Conservation (phyloP, 2,888 invertebrate genomes). For the Abrostola tripartita region DNA sequence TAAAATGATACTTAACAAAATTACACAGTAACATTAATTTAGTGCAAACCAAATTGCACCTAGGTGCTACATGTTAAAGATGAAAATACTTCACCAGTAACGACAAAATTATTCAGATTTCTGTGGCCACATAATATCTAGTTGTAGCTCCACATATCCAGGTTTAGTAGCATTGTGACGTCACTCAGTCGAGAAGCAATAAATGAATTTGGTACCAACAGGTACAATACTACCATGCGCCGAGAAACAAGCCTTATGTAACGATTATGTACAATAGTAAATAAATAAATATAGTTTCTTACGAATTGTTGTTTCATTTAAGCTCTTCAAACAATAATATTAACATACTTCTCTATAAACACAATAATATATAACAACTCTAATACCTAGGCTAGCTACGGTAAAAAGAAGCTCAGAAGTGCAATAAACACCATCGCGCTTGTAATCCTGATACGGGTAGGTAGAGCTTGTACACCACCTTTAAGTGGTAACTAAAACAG, state of each 20-base stretch:
- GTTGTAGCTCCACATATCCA: no score
- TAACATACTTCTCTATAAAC: not conserved
- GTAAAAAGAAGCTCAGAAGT: no score
- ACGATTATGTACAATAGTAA: slow-evolving; percentile 36
- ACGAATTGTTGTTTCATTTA: slow-evolving; percentile 22
- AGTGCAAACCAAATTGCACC: not conserved
- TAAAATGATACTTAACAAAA: no score
- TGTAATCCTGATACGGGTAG: no score
- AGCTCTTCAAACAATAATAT: not conserved
- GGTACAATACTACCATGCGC: not conserved
- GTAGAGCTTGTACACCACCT: no score
- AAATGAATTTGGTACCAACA: not conserved
- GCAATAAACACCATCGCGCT: no score
- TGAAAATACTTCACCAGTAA: not conserved
- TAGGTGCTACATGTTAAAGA: not conserved
- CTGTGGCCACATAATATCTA: not conserved
- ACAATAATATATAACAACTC: no score
- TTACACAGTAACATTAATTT: no score
- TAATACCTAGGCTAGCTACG: no score
- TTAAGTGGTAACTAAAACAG: no score
- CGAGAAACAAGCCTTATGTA: slow-evolving; percentile 26
- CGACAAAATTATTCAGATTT: not conserved
- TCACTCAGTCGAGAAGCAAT: not conserved
- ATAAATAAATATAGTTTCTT: slow-evolving; percentile 47
- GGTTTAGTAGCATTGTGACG: not conserved